Evolutionary conservation across 2,888 invertebrate species (phyloP).

Genomic region (Athalia circularis): DNA sequence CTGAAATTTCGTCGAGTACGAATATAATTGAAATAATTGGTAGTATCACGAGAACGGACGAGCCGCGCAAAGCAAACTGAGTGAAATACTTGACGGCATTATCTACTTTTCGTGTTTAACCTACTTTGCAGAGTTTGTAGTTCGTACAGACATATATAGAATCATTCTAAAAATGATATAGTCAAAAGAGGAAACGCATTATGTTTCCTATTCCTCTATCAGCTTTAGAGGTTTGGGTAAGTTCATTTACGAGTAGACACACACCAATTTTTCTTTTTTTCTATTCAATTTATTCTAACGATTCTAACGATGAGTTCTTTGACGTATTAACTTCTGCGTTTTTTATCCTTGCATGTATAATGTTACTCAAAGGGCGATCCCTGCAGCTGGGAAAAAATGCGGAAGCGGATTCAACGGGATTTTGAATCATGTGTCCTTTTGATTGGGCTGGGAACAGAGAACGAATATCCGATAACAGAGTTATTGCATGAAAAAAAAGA

Average conservation of each 20-base stretch:
- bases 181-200: neutral
- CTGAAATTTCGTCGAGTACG: constrained; percentile 1
- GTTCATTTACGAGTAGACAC: no score
- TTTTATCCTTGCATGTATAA: neutral
- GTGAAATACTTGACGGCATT: constrained; percentile 2
- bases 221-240: no score
- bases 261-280: neutral
- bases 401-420: neutral
- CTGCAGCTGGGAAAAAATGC: neutral
- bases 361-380: no score
- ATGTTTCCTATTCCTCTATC: neutral
- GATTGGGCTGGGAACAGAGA: neutral
- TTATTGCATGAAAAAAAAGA: no score
- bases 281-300: neutral
- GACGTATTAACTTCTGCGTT: neutral
- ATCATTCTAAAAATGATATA: no score
- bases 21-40: constrained; percentile 34
- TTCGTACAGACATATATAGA: no score
- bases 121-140: neutral
- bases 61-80: neutral
- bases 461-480: no score
- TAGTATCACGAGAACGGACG: constrained; percentile 22
- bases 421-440: neutral
- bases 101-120: neutral
- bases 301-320: neutral